Evolutionary conservation across 2,113 vertebrate genomes (phyloP).

Genomic region (Ictidomys tridecemlineatus): DNA sequence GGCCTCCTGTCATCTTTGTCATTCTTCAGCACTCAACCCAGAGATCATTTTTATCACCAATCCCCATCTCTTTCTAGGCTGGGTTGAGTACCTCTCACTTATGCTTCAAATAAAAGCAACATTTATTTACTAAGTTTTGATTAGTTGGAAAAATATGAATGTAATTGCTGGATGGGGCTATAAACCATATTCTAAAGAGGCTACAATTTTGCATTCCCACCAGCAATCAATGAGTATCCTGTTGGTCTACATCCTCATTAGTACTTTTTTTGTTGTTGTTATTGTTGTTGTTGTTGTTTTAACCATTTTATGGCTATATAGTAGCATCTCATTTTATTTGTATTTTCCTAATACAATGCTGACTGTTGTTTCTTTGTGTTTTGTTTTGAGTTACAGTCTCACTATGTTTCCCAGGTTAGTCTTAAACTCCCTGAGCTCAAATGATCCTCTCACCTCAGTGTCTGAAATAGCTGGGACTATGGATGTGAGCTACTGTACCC

Average conservation of each 20-base stretch:
- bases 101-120: neutral
- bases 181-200: neutral
- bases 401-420: neutral
- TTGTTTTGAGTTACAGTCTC: neutral
- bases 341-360: neutral
- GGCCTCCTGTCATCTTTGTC: neutral
- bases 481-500: neutral
- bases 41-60: neutral
- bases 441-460: no score
- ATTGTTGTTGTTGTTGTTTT: neutral
- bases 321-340: neutral
- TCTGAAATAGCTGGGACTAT: no score
- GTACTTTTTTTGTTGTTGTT: no score
- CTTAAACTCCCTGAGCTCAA: neutral
- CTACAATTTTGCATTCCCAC: neutral
- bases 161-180: neutral
- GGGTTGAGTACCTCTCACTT: neutral
- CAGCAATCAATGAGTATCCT: neutral
- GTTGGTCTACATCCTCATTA: neutral
- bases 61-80: neutral
- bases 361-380: neutral
- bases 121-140: neutral
- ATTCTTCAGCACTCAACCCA: neutral
- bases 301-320: neutral
- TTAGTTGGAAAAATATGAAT: neutral